Evolutionary conservation across 2,888 invertebrate genomes (phyloP).

Genomic region (Tetropium fuscum): DNA sequence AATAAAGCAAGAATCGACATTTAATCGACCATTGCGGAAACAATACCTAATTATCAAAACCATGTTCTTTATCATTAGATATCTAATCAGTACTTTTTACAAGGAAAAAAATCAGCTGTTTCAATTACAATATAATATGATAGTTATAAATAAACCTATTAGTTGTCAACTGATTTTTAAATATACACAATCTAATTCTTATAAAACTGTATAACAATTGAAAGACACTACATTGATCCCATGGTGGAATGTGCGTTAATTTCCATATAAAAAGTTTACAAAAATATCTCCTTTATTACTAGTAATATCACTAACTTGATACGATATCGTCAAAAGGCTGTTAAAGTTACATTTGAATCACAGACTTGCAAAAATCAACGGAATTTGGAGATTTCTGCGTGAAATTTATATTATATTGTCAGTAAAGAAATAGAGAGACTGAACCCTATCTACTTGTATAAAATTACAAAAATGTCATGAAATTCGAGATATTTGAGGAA

Average conservation of each 20-base stretch:
- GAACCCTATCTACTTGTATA: slow-evolving; percentile 26
- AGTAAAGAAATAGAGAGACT: slow-evolving; percentile 40
- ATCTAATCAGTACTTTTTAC: slow-evolving; percentile 66
- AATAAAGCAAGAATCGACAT: slow-evolving; percentile 38
- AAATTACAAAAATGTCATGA: slow-evolving; percentile 38
- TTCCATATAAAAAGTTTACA: slow-evolving; percentile 38
- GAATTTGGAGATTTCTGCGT: slow-evolving; percentile 32
- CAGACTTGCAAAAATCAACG: slow-evolving; percentile 53
- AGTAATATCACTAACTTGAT: slow-evolving; percentile 44
- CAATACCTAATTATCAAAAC: slow-evolving; percentile 42
- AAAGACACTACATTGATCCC: slow-evolving; percentile 47
- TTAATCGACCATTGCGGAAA: slow-evolving; percentile 35
- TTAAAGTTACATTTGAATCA: slow-evolving; percentile 54
- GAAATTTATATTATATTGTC: slow-evolving; percentile 17
- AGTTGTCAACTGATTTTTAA: slow-evolving; percentile 43
- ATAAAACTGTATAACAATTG: slow-evolving; percentile 47
- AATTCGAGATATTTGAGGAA: slow-evolving; percentile 26
- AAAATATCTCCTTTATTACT: slow-evolving; percentile 43
- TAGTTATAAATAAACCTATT: slow-evolving; percentile 42
- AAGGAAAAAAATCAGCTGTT: slow-evolving; percentile 53
- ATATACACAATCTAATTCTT: slow-evolving; percentile 40
- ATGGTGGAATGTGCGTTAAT: slow-evolving; percentile 44
- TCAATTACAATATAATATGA: slow-evolving; percentile 40
- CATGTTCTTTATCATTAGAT: slow-evolving; percentile 39
- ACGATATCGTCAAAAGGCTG: slow-evolving; percentile 42